Conservation (phyloP, 2,888 invertebrate species). For the Protodeltote pygarga region DNA sequence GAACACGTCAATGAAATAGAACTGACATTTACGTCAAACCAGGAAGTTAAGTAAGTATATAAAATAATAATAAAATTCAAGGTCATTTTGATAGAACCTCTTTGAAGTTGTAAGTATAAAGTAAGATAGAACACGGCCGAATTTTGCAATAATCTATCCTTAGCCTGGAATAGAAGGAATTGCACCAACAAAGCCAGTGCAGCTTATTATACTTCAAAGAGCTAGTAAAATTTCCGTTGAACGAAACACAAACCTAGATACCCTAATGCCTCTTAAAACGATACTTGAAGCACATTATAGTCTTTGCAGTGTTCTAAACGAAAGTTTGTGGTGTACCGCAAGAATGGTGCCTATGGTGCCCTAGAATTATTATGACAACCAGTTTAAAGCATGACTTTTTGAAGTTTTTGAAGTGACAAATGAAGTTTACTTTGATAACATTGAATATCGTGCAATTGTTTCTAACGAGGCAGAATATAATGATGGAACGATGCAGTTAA, state of each 20-base stretch:
- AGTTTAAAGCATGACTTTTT: constrained; percentile 16
- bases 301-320: constrained; percentile 22
- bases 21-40: too few species aligned
- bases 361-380: constrained; percentile 18
- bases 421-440: constrained; percentile 3
- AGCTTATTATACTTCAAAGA: background rate
- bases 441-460: constrained; percentile 3
- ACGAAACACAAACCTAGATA: constrained; percentile 26
- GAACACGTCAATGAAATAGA: too few species aligned
- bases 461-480: too few species aligned
- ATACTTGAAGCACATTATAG: constrained; percentile 16
- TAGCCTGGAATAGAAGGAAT: constrained; percentile 2
- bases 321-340: constrained; percentile 37
- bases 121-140: too few species aligned
- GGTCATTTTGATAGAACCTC: too few species aligned
- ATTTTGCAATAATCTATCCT: too few species aligned
- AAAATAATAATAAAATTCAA: too few species aligned
- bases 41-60: too few species aligned
- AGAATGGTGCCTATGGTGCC: constrained; percentile 18
- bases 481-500: too few species aligned
- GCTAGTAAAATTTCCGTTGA: constrained; percentile 23
- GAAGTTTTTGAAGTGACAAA: constrained; percentile 15
- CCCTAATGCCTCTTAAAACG: constrained; percentile 19
- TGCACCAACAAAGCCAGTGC: constrained; percentile 3
- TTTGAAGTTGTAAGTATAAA: too few species aligned